A percentile compares a stretch with the other conserved stretches of the same genome.
phyloP scores from a whole-genome alignment of 2,113 vertebrate species.

The Misgurnus anguillicaudatus region DNA sequence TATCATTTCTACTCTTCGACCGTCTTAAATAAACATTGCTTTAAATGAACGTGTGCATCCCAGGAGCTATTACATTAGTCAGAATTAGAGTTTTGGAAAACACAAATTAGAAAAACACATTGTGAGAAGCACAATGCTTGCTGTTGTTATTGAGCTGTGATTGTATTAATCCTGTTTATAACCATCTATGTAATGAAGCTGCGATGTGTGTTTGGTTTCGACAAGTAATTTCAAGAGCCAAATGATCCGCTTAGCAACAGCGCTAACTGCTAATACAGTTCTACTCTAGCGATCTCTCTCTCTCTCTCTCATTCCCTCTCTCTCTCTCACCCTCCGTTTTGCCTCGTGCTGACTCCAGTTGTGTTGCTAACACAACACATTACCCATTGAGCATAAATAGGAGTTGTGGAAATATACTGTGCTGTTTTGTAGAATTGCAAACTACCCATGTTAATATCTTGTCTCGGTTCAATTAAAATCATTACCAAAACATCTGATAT shows the following conservation, averaged over 20 bases:
- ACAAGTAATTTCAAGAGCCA: conserved; percentile 49
- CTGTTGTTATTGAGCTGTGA: conserved; percentile 50
- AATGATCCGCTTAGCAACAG: conserved; percentile 51
- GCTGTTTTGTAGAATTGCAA: not conserved
- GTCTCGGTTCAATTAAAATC: not conserved
- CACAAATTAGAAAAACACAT: conserved; percentile 23
- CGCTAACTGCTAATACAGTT: conserved; percentile 49
- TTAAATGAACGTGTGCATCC: conserved; percentile 52
- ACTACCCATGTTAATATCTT: conserved; percentile 3
- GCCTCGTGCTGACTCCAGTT: conserved; percentile 54
- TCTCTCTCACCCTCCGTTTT: conserved; percentile 40
- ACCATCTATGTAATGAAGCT: conserved; percentile 50
- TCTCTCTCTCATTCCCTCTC: conserved; percentile 12
- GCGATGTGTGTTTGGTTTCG: conserved; percentile 48
- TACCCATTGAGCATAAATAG: no score
- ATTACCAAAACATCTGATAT: not conserved
- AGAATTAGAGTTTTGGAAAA: conserved; percentile 47
- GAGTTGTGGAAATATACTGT: no score
- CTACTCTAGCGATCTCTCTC: conserved; percentile 33
- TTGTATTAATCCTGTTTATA: conserved; percentile 56
- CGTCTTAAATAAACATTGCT: conserved; percentile 51
- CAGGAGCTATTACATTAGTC: conserved; percentile 48
- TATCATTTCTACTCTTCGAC: conserved; percentile 47
- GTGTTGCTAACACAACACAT: conserved; percentile 15
- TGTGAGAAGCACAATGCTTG: conserved; percentile 38